Evolutionary conservation across 2,113 vertebrate species (phyloP), one percentile per base, ranked within the genome.

Genomic region (Rhinopomastus cyanomelas): DNA sequence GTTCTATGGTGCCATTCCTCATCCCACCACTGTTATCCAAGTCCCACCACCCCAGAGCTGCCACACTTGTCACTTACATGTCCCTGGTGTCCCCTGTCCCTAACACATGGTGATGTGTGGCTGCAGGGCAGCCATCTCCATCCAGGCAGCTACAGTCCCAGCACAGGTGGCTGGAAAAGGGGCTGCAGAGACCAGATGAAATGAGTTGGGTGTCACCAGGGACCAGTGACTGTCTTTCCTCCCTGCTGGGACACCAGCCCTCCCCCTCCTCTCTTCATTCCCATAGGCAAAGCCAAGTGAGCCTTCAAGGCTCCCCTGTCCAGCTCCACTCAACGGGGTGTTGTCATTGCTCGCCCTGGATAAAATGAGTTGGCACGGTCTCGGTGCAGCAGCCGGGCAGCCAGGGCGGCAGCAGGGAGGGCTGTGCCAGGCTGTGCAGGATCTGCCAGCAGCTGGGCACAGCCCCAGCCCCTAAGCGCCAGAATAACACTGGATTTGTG

Each of bases 371-470:
- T 89, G 87, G 53, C 21, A 0, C 0, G 3, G 85, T 44, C 93
- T 96, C 85, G 90, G 85, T 8, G 1, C 79, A 74, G 82, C 1
- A 3, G 18, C 84, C 6, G 8, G 61, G 80, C 6, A 4, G 59
- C 77, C n/a, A 19, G 44, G 52, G 68, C 56, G 68, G 61, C 82
- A 52, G 76, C 73, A 37, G 55, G 39, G 57, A 72, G 44, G 53
- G 66, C 84, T 62, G 92, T 94, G 92, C 92, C 90, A 93, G 88
- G 61, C 92, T 49, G 72, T n/a, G 73, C 17, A 5, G 77, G 76
- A 76, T 81, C 81, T 92, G 92, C 84, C 95, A 94, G 89, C 74
- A 78, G 55, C 92, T 57, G 61, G 71, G 73, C 57, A 81, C 53
- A 68, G 81, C 77, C 81, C 80, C 77, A 88, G 44, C 49, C 86